Evolutionary conservation across 2,888 invertebrate genomes (phyloP), one percentile per base, ranked within the genome.

Genomic region (Tineola bisselliella): DNA sequence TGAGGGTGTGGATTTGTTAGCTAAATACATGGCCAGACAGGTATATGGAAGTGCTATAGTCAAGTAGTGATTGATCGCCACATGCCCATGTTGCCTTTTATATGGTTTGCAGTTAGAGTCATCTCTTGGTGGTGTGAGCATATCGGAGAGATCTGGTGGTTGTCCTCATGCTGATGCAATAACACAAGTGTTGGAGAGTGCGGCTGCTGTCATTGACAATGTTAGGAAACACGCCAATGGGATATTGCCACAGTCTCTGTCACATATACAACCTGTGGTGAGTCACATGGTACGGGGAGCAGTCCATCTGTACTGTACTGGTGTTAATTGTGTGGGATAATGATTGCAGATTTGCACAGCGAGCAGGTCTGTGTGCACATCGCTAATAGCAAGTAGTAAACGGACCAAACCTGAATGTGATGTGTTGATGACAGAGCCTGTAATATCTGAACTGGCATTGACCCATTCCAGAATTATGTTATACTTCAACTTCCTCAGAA

Each of bases 381-480:
- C 65, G 66, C 57, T 64, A 66, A 61, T 68, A 63, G 44, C 64
- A 62, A 31, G 61, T 63, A 13, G 62, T 31, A 65, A 65, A 33
- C 65, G 64, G 15, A 59, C 61, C 48, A 62, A 64, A 15, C 62
- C 63, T 10, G 64, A 62, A 11, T 62, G 66, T 59, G 64, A 67
- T 1, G 65, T 71, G 25, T 70, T 74, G 10, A 65, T 67, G 1
- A 88, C 96, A 61, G 99, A 99, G 84, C 90, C 93, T 0, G 87
- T 96, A 54, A 90, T 99, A 62, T 92, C 93, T 0, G 99, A 99
- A 84, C 90, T 98, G 62, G 96, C 97, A 0, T 88, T 97, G 58
- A 92, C 98, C 84, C 97, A 97, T 81, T 92, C 95, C 0, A 88
- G 97, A 65, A 90, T 94, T n/a, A 94, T 96, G 72, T 87, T 99